phyloP scores from a whole-genome alignment of 2,797 vertebrate species.

The Channallabes apus region DNA sequence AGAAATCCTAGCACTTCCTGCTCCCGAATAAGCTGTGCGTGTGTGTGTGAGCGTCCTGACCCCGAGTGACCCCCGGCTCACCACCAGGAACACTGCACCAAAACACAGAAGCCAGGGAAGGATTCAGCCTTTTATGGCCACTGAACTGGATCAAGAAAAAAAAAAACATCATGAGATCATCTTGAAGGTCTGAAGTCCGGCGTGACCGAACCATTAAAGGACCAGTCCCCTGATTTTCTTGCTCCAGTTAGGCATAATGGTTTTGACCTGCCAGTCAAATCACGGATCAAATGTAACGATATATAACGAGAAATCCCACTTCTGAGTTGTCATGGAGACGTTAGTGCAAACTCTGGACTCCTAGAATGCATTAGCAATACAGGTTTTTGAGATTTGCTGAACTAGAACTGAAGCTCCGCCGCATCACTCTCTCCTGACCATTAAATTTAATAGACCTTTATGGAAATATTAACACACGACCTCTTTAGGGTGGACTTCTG shows the following conservation, averaged over 20 bases:
- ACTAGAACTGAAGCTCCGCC: neutral
- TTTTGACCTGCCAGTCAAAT: neutral
- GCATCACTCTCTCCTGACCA: neutral
- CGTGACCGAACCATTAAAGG: neutral
- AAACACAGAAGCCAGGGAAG: neutral
- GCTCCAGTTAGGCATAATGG: neutral
- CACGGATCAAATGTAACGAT: neutral
- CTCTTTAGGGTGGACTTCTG: neutral
- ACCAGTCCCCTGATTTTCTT: neutral
- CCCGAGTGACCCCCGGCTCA: neutral
- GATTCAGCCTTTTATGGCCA: slow-evolving; percentile 15
- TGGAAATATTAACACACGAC: neutral
- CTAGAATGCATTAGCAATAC: neutral
- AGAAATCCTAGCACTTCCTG: neutral
- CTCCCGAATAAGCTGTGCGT: neutral
- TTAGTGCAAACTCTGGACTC: neutral
- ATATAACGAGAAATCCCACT: neutral
- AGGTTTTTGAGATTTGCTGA: neutral
- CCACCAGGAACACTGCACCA: neutral
- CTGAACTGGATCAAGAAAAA: neutral
- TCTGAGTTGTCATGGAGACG: neutral
- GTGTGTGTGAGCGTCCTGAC: slow-evolving; percentile 2
- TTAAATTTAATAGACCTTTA: neutral
- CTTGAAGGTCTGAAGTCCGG: neutral
- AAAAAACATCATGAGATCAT: neutral